Evolutionary conservation across 2,797 vertebrate genomes (phyloP), one percentile per base, ranked within the genome.

Genomic region (Enteromius mattozi): DNA sequence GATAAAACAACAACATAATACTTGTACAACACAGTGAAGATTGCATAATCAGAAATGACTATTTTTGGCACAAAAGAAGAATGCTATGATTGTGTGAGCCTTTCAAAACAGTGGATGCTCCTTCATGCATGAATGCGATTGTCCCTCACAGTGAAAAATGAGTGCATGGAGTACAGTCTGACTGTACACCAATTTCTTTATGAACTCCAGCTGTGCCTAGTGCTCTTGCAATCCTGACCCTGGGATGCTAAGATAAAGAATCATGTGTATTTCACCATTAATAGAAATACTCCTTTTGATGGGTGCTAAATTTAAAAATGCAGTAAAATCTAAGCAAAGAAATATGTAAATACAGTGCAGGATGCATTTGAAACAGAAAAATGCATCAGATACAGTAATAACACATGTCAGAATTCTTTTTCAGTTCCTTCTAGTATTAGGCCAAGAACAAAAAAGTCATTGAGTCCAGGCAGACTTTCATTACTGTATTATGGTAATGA

Each of bases 111-210:
- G 75, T 83, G 87, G 89, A 90, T 87, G 92, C 93, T 93, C 91
- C 92, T 91, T 92, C 91, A 91, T 94, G 92, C 91, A 91, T 94
- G 92, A 93, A 94, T 93, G 89, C 94, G 95, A 96, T 96, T 95
- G 95, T 95, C 94, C 91, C 93, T 94, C 93, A 95, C 94, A 94
- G 92, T 92, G 92, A 90, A 90, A 90, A 89, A 92, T 81, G 90
- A 92, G 89, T 90, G 89, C 89, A 86, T 91, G 91, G 90, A 27
- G 74, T 88, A 88, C 89, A 89, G 89, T 91, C 92, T 93, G 89
- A 93, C 92, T 88, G 91, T 90, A 93, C 88, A 89, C 86, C 91
- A 88, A 91, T 87, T 90, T 88, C 88, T 89, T 84, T 86, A 87
- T 40, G 74, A 82, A 70, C 80, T 80, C 42, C 30, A 54, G 51